These are phyloP conservation scores for Apteryx mantelli DNA, from an alignment of 2,113 vertebrate genomes.

Conservation along the genomic window DNA sequence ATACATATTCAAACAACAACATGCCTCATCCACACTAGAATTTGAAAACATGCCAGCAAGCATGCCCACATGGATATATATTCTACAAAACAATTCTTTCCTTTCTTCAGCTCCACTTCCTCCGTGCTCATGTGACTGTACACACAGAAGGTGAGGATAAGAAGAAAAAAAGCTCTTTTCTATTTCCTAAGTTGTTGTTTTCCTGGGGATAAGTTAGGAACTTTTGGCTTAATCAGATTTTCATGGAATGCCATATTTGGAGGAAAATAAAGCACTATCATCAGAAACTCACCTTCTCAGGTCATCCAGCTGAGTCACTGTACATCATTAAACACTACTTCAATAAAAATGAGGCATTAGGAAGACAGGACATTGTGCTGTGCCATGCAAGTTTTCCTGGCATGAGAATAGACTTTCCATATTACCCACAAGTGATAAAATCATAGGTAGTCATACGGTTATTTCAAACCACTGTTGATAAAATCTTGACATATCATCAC, in stretches of 20 bases:
- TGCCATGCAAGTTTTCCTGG: neutral
- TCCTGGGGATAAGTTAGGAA: neutral
- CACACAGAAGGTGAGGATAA: neutral
- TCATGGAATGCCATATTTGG: neutral
- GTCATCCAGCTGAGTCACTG: neutral
- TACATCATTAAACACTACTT: neutral
- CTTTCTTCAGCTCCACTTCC: neutral
- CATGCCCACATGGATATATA: neutral
- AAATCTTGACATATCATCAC: neutral
- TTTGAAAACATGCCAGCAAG: neutral
- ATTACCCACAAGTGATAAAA: neutral
- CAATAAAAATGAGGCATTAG: neutral
- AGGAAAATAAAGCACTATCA: neutral
- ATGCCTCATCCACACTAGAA: neutral
- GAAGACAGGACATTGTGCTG: neutral
- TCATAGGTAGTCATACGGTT: neutral
- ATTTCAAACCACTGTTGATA: constrained; percentile 8
- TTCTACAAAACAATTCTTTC: neutral
- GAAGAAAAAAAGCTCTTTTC: neutral
- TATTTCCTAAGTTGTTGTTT: neutral
- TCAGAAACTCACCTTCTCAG: neutral
- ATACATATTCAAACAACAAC: neutral
- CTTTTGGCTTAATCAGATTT: neutral
- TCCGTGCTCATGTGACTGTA: neutral
- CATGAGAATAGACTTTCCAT: neutral